Evolutionary conservation across 2,797 vertebrate genomes (phyloP), one percentile per base, ranked within the genome.

Genomic region (Distichodus sexfasciatus): DNA sequence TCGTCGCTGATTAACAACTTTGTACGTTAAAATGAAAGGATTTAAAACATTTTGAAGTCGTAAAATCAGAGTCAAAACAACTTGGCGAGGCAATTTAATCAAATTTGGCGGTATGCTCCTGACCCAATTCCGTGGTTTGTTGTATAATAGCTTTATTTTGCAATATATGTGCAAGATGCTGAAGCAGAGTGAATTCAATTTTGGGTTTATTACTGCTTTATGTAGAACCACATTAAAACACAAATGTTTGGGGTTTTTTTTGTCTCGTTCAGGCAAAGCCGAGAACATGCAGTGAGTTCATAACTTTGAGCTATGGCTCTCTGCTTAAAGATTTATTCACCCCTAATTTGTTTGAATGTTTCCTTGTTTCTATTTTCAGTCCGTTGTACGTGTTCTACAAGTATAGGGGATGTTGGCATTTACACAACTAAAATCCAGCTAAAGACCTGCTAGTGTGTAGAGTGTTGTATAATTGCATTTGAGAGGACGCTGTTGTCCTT

Each of bases 101-200:
- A 66, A 87, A 91, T 90, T 91, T 88, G 88, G 85, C 87, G 84
- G 80, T 86, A 89, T 89, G 85, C 86, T 86, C 82, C 84, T 82
- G 84, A 82, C 82, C 84, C 89, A 87, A 90, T 90, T 89, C 88
- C 81, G 87, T 81, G 88, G 86, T 87, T 89, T 86, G 80, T 70
- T 85, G 85, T 54, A 85, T 89, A 89, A 90, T 89, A 84, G 86
- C 83, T 88, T 89, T 89, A 85, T 90, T 89, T 89, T 87, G 82
- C 64, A 65, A 77, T 75, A 85, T 66, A 75, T 79, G 81, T 81
- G 78, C 67, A 51, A 85, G 81, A 83, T 75, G 87, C 77, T 61
- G 59, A 79, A 78, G 71, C 76, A 82, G 80, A 78, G 83, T 74
- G 82, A 90, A 90, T 90, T 90, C 84, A 89, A 89, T 88, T 90